Percentiles rank a stretch among this genome's conserved stretches.
Conservation (phyloP, 2,113 vertebrate species). For the Festucalex cinctus region DNA sequence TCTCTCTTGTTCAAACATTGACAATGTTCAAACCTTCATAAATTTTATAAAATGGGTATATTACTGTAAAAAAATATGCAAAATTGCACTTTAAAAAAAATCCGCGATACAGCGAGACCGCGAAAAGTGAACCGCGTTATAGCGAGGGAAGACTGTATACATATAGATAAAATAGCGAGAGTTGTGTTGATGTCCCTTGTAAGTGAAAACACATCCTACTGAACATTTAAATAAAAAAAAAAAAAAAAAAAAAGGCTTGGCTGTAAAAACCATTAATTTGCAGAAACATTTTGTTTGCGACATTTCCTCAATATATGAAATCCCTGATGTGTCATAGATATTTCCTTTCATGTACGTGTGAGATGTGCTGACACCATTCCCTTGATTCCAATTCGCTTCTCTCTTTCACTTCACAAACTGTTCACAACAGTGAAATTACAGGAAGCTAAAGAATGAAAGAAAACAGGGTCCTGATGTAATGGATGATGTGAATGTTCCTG, state of each 20-base stretch:
- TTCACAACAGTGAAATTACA: slow-evolving; percentile 25
- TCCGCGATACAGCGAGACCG: too few species aligned
- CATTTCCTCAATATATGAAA: slow-evolving; percentile 7
- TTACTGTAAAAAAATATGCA: too few species aligned
- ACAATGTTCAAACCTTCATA: too few species aligned
- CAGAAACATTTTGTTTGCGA: slow-evolving; percentile 20
- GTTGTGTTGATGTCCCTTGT: too few species aligned
- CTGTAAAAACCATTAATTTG: slow-evolving; percentile 4
- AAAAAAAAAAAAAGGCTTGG: slow-evolving; percentile 9
- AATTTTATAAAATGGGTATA: too few species aligned
- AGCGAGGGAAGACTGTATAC: too few species aligned
- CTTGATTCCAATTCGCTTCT: slow-evolving; percentile 11
- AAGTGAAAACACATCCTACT: background rate
- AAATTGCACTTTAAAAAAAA: too few species aligned
- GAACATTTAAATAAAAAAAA: too few species aligned
- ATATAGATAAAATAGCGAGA: too few species aligned
- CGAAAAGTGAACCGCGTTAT: too few species aligned
- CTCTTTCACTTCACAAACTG: slow-evolving; percentile 18
- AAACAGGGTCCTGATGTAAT: slow-evolving; percentile 5
- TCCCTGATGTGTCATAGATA: slow-evolving; percentile 32
- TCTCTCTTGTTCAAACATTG: too few species aligned
- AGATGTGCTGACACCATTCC: slow-evolving; percentile 57
- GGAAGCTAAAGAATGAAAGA: slow-evolving; percentile 13
- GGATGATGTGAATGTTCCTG: slow-evolving; percentile 5
- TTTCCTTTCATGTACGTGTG: slow-evolving; percentile 36